Percentiles rank a stretch among this genome's conserved stretches.
Conservation (phyloP, 2,888 invertebrate genomes). For the Euplexia lucipara region DNA sequence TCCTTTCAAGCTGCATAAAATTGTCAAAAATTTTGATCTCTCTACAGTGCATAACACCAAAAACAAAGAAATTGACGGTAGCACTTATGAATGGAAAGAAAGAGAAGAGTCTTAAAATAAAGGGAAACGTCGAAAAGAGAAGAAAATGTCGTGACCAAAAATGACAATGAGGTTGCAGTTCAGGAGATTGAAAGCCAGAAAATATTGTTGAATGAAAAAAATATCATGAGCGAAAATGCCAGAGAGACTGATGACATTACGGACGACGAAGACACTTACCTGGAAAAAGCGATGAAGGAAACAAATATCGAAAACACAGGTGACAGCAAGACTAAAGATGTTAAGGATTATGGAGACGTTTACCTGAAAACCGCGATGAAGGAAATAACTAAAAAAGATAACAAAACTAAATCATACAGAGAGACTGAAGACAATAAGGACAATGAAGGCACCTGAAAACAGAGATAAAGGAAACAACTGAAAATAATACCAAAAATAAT, state of each 20-base stretch:
- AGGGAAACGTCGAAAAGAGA: conserved; percentile 9
- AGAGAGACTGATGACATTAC: conserved; percentile 11
- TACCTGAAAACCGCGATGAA: too few species aligned
- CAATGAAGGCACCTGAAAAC: too few species aligned
- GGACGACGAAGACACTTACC: conserved; percentile 9
- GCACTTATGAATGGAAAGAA: conserved; percentile 3
- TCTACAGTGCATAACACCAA: conserved; percentile 1
- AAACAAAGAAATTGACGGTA: conserved; percentile 1
- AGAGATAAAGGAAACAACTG: too few species aligned
- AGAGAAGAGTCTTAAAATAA: conserved; percentile 1
- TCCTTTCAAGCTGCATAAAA: conserved; percentile 13
- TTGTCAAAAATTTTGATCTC: conserved; percentile 1
- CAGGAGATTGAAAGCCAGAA: conserved; percentile 10
- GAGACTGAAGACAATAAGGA: too few species aligned
- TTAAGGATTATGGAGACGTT: too few species aligned
- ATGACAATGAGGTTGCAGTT: conserved; percentile 10
- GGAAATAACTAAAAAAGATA: too few species aligned
- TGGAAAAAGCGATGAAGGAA: conserved; percentile 5
- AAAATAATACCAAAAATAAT: too few species aligned
- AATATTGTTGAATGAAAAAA: conserved; percentile 2
- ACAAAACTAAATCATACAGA: too few species aligned
- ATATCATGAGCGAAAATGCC: background rate
- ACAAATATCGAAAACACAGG: conserved; percentile 1
- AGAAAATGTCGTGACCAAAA: conserved; percentile 11
- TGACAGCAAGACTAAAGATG: too few species aligned